Conservation (phyloP, 2,888 invertebrate species). For the Thecocarcelia acutangulata region DNA sequence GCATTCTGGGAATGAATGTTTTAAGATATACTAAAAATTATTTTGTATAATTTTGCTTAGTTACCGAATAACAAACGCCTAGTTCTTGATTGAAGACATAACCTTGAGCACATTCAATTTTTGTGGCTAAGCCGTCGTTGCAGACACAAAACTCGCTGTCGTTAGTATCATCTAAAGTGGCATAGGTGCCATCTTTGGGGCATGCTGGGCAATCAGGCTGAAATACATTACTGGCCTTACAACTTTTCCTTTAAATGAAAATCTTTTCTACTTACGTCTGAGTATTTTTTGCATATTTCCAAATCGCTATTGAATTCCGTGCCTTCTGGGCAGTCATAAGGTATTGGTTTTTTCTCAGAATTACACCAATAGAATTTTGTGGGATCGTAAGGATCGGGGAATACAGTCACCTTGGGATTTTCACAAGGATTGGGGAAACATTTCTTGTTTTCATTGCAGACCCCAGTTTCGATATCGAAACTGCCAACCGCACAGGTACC, state of each 20-base stretch:
- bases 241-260: neutral
- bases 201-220: constrained; percentile 73
- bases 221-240: neutral
- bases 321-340: constrained; percentile 67
- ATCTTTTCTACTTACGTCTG: constrained; percentile 73
- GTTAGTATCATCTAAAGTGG: constrained; percentile 68
- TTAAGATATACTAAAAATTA: neutral
- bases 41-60: neutral
- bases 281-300: constrained; percentile 9
- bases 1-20: constrained; percentile 70
- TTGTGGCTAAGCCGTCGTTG: constrained; percentile 67
- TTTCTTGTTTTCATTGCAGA: constrained; percentile 67
- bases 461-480: constrained; percentile 70
- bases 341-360: constrained; percentile 59
- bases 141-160: constrained; percentile 73
- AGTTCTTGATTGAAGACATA: constrained; percentile 61
- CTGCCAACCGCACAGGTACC: constrained; percentile 72
- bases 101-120: constrained; percentile 70
- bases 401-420: constrained; percentile 67
- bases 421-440: constrained; percentile 65
- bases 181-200: constrained; percentile 41
- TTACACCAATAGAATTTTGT: constrained; percentile 73
- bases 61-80: constrained; percentile 73
- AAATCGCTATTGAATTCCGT: constrained; percentile 40
- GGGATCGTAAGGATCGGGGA: constrained; percentile 70